These are phyloP conservation scores for Chaenodraco wilsoni DNA, from an alignment of 2,797 vertebrate genomes.

Conservation along the genomic window DNA sequence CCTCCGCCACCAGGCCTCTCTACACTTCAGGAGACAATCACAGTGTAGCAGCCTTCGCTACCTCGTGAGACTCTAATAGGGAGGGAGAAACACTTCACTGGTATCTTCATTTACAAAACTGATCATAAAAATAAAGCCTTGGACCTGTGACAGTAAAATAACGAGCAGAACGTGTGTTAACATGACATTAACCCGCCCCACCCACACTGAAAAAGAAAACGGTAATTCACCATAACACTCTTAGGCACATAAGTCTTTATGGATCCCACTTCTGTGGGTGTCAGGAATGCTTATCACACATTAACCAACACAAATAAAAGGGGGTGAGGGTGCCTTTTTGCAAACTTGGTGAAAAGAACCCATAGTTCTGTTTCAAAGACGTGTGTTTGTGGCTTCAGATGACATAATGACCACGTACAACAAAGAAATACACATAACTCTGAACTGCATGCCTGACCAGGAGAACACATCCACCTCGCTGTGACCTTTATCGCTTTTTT, in stretches of 20 bases:
- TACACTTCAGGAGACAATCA: constrained; percentile 64
- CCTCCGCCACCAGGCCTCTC: constrained; percentile 52
- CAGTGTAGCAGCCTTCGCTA: constrained; percentile 75
- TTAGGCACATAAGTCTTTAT: constrained; percentile 84
- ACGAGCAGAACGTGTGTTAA: constrained; percentile 57
- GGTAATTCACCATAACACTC: constrained; percentile 68
- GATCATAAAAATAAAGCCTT: constrained; percentile 70
- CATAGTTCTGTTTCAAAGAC: constrained; percentile 53
- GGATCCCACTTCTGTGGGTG: constrained; percentile 72
- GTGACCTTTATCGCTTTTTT: constrained; percentile 51
- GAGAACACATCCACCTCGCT: constrained; percentile 38
- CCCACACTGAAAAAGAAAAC: constrained; percentile 8
- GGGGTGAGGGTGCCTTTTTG: constrained; percentile 53
- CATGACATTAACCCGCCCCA: constrained; percentile 44
- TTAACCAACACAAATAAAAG: constrained; percentile 37
- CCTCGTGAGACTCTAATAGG: constrained; percentile 56
- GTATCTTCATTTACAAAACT: constrained; percentile 69
- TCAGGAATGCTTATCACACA: constrained; percentile 78
- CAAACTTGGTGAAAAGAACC: constrained; percentile 49
- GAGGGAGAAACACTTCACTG: constrained; percentile 73
- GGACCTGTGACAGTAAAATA: constrained; percentile 63
- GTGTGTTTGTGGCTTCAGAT: constrained; percentile 55
- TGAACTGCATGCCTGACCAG: constrained; percentile 63
- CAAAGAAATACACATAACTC: constrained; percentile 48
- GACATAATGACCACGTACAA: constrained; percentile 49